Evolutionary conservation across 2,797 vertebrate genomes (phyloP).

Genomic region (Chromis chromis): DNA sequence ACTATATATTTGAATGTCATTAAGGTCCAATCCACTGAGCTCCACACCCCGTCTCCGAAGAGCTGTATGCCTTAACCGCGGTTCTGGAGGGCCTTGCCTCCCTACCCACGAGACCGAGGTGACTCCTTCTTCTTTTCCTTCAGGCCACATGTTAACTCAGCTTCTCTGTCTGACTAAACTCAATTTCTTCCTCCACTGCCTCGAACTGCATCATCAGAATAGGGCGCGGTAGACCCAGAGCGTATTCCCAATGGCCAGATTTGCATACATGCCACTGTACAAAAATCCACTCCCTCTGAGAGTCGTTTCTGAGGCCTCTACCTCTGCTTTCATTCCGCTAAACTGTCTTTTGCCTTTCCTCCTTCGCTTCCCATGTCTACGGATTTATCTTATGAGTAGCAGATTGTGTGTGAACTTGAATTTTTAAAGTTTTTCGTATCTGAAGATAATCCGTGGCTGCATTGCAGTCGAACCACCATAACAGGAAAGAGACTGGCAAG

Average conservation of each 20-base stretch:
- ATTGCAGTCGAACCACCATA: constrained; percentile 40
- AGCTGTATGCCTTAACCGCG: constrained; percentile 53
- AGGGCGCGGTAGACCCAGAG: constrained; percentile 64
- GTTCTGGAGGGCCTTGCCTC: constrained; percentile 69
- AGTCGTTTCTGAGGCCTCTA: constrained; percentile 56
- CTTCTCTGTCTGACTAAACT: constrained; percentile 82
- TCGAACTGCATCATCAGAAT: constrained; percentile 82
- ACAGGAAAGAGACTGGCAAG: constrained; percentile 78
- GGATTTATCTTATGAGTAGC: constrained; percentile 44
- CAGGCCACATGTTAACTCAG: constrained; percentile 83
- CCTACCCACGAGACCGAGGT: constrained; percentile 73
- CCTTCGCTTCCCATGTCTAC: constrained; percentile 39
- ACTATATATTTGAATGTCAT: constrained; percentile 74
- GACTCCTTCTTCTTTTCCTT: constrained; percentile 74
- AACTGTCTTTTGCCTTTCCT: constrained; percentile 33
- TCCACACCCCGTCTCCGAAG: constrained; percentile 56
- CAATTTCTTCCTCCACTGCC: constrained; percentile 84
- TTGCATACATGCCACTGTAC: constrained; percentile 82
- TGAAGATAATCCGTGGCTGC: constrained; percentile 49
- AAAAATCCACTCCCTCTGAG: constrained; percentile 73
- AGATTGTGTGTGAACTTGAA: constrained; percentile 35
- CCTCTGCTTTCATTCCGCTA: constrained; percentile 55
- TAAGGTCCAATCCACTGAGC: constrained; percentile 72
- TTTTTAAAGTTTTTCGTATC: constrained; percentile 35
- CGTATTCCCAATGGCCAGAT: constrained; percentile 80